Evolutionary conservation across 2,888 invertebrate species (phyloP), one percentile per base, ranked within the genome.

Genomic region (Desoria tigrina): DNA sequence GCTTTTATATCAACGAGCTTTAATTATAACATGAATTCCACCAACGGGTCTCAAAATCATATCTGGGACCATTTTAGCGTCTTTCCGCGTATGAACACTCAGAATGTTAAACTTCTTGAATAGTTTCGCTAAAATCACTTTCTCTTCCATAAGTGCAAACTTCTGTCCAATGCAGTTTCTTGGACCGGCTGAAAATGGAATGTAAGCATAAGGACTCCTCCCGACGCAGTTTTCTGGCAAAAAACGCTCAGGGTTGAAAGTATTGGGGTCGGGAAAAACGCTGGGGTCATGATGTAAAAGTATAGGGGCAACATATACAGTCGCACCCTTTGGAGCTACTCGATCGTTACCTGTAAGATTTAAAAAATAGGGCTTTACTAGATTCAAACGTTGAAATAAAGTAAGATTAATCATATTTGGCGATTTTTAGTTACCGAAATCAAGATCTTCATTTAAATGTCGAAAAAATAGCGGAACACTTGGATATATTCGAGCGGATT

Each of bases 131-230:
- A 87, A 79, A 16, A 86, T 81, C 0, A 83, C 82, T 78, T 85
- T 85, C 76, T 84, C 84, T 78, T 85, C 85, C 57, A 85, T 77
- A 68, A 85, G 79, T 21, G 85, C 85, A 77, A 85, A 85, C 76
- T 84, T 84, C 77, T 85, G 85, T 11, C 85, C 85, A 24, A 72
- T 69, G 50, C 72, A 72, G 53, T 72, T 72, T 39, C 72, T 53
- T 7, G 63, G 21, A 51, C 74, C 76, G 1, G 76, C 76, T 4
- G 75, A 76, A 57, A 77, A 77, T 18, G 77, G 77, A 9, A 77
- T 65, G 54, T 71, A 77, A 21, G 76, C 60, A 53, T 67, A 76
- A 16, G 69, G 68, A 67, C 70, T 62, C 28, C 74, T 59, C n/a
- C 68, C 69, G 4, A 49, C 53, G 9, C 32, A 32, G 50, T 63